A percentile compares a stretch with the other conserved stretches of the same genome.
Evolutionary conservation across 2,113 vertebrate species (phyloP).

Genomic region (Thomomys bottae): DNA sequence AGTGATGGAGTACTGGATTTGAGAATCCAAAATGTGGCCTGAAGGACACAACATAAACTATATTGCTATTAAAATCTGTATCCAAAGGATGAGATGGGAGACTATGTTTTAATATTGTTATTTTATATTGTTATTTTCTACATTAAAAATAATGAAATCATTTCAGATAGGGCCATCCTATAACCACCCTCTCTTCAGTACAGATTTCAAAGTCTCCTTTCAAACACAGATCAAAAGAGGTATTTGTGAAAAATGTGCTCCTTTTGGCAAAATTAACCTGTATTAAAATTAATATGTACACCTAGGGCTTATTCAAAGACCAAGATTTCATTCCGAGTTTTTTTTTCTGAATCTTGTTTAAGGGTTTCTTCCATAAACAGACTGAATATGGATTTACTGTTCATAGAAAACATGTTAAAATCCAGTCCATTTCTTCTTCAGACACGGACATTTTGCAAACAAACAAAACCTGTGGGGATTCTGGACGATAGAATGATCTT

Average conservation of each 20-base stretch:
- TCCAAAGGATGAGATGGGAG: background rate
- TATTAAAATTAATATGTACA: too few species aligned
- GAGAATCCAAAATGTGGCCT: background rate
- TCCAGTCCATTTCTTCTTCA: background rate
- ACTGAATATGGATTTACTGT: background rate
- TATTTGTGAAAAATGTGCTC: background rate
- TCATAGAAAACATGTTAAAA: background rate
- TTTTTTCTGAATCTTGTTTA: background rate
- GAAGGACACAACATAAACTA: background rate
- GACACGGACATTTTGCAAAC: background rate
- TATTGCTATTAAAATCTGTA: background rate
- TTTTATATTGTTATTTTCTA: background rate
- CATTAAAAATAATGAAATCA: background rate
- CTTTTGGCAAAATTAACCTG: background rate
- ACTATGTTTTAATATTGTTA: background rate
- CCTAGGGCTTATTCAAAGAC: background rate
- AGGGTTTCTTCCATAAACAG: background rate
- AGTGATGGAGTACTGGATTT: background rate
- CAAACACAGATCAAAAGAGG: background rate
- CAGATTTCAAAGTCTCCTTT: background rate
- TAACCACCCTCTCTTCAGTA: background rate
- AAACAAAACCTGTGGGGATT: background rate
- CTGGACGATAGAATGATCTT: accelerated
- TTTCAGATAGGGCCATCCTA: background rate
- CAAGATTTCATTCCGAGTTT: background rate